These are phyloP conservation scores for Gastrophysa polygoni DNA, from an alignment of 2,888 invertebrate species.

Conservation along the genomic window DNA sequence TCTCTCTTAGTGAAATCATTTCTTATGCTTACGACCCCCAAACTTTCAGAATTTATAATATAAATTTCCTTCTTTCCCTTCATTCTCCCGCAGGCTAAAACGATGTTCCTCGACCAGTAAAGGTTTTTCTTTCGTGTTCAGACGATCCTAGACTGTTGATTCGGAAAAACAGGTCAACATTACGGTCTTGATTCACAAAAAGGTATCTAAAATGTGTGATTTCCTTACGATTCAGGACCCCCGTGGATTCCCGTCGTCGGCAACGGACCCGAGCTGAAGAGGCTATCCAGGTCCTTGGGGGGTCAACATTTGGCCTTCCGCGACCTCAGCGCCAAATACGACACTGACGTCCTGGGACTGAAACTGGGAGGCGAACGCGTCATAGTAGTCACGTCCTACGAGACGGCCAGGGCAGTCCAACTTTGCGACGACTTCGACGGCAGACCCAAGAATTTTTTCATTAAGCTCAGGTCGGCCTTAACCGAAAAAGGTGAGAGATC, in stretches of 20 bases:
- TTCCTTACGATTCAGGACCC: no score
- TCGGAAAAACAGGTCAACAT: no score
- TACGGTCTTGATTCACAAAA: no score
- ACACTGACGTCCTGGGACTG: slow-evolving; percentile 63
- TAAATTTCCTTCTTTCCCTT: no score
- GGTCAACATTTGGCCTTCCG: slow-evolving; percentile 62
- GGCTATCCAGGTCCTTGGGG: slow-evolving; percentile 53
- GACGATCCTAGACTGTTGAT: no score
- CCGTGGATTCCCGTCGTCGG: slow-evolving; percentile 59
- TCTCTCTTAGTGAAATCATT: no score
- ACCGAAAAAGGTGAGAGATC: slow-evolving; percentile 62
- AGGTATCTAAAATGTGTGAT: no score
- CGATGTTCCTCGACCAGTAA: no score
- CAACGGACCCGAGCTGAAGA: slow-evolving; percentile 52
- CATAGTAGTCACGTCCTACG: slow-evolving; percentile 63
- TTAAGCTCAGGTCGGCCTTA: slow-evolving; percentile 68
- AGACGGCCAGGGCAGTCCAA: slow-evolving; percentile 62
- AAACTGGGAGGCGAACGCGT: slow-evolving; percentile 63
- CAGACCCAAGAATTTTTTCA: slow-evolving; percentile 70
- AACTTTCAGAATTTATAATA: no score
- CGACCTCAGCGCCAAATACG: slow-evolving; percentile 59
- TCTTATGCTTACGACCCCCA: no score
- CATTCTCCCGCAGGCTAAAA: no score
- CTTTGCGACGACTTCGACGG: slow-evolving; percentile 66
- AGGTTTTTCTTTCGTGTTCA: no score